A percentile compares a stretch with the other conserved stretches of the same genome.
These are phyloP conservation scores for Crioceris asparagi DNA, from an alignment of 2,888 invertebrate species.

Conservation along the genomic window DNA sequence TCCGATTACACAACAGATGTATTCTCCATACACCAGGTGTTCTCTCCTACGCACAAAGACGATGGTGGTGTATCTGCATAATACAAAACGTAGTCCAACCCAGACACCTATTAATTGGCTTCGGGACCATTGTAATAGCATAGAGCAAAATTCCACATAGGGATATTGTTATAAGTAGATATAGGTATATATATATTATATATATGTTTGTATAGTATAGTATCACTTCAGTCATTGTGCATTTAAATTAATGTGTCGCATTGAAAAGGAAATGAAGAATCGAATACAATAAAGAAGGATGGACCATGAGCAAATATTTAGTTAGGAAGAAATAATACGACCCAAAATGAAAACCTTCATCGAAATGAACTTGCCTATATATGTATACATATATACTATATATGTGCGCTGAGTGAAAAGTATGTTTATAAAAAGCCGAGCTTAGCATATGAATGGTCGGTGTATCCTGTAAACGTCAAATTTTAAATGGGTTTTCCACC, in stretches of 20 bases:
- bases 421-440: slow-evolving; percentile 29
- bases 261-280: slow-evolving; percentile 16
- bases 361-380: slow-evolving; percentile 23
- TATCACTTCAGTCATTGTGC: slow-evolving; percentile 15
- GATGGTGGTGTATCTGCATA: too few species aligned
- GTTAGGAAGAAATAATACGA: slow-evolving; percentile 25
- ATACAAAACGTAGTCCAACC: too few species aligned
- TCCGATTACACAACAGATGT: too few species aligned
- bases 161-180: too few species aligned
- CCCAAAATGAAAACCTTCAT: slow-evolving; percentile 19
- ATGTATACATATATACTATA: too few species aligned
- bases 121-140: slow-evolving; percentile 4
- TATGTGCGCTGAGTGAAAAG: too few species aligned
- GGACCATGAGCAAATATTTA: slow-evolving; percentile 25
- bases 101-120: too few species aligned
- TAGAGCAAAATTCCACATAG: slow-evolving; percentile 13
- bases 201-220: too few species aligned
- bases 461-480: slow-evolving; percentile 38
- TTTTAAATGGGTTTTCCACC: slow-evolving; percentile 38
- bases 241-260: slow-evolving; percentile 15
- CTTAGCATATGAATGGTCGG: slow-evolving; percentile 36
- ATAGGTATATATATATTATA: too few species aligned
- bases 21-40: slow-evolving; percentile 2
- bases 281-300: slow-evolving; percentile 18
- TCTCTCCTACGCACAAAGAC: too few species aligned